Percentiles rank a stretch among this genome's conserved stretches.
phyloP scores from a whole-genome alignment of 2,888 invertebrate species.

The Eupsilia transversa region DNA sequence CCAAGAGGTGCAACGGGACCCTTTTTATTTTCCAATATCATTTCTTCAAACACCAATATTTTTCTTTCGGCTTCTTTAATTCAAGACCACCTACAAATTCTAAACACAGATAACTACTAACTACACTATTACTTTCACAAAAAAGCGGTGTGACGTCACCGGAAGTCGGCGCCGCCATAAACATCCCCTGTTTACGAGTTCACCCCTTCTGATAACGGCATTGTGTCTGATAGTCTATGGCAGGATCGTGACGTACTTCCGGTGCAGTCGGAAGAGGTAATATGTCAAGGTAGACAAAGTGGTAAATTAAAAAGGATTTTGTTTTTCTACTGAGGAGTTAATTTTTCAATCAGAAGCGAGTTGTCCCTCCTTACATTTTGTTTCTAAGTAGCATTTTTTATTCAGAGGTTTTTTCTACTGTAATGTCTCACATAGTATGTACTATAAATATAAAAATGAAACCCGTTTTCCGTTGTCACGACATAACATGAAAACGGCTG shows the following conservation, averaged over 20 bases:
- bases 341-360: constrained; percentile 6
- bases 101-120: constrained; percentile 46
- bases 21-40: not conserved
- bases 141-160: constrained; percentile 56
- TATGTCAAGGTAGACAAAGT: constrained; percentile 60
- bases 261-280: constrained; percentile 62
- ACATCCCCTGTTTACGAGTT: constrained; percentile 66
- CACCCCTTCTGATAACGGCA: constrained; percentile 65
- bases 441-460: no score
- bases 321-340: constrained; percentile 11
- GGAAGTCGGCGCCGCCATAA: constrained; percentile 64
- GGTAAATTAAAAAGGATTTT: constrained; percentile 25
- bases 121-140: constrained; percentile 57
- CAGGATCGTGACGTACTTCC: constrained; percentile 62
- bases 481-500: no score
- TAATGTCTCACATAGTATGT: no score
- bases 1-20: not conserved
- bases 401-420: not conserved
- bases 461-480: no score
- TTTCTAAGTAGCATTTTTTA: not conserved
- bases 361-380: no score
- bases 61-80: constrained; percentile 7
- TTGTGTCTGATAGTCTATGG: constrained; percentile 64
- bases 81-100: constrained; percentile 50
- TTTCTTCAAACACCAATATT: not conserved